Base-by-base conservation (phyloP, 2,888 invertebrate species). In the Fissipunctia ypsillon region DNA sequence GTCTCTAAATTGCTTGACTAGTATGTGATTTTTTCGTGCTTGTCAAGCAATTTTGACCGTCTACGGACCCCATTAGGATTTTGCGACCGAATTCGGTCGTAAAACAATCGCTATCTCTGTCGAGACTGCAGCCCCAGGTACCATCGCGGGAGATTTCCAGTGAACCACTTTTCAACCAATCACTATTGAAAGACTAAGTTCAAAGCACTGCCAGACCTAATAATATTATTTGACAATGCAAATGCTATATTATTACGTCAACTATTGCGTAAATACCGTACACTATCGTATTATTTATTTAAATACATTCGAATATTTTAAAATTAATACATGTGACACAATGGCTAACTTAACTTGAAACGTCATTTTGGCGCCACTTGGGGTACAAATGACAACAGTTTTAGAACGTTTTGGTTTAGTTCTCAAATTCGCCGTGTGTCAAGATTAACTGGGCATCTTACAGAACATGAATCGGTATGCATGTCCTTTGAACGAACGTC, bases 171-270 rank as follows among this genome's bases (percentile, higher is more conserved):
- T n/a, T n/a, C n/a, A n/a, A n/a, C n/a, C 31, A 3, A 4, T 31
- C 25, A 19, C 3, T 38, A 38, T 25, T 38, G 25, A 43, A 54
- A 69, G 41, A 57, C 61, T 28, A 56, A 38, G 73, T 76, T 69
- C 73, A 60, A 64, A 59, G 14, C 59, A 57, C 76, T 43, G 22
- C 1, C 31, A 48, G 14, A 45, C 54, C 63, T 71, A 59, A 35
- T 22, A 68, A 61, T 28, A 68, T 73, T 50, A 74, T 67, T 48
- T 67, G 69, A 80, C 43, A 56, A 78, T 84, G 67, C 60, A 60
- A 79, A 76, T 60, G 64, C 4, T 22, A 16, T 48, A n/a, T 65
- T 81, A 60, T 67, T 81, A 60, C 80, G 78, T 77, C 77, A 79
- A 69, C 28, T 43, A 61, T 45, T 72, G 56, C 67, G 63, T 65